Evolutionary conservation across 2,113 vertebrate species (phyloP).

Genomic region (Microtus pennsylvanicus): DNA sequence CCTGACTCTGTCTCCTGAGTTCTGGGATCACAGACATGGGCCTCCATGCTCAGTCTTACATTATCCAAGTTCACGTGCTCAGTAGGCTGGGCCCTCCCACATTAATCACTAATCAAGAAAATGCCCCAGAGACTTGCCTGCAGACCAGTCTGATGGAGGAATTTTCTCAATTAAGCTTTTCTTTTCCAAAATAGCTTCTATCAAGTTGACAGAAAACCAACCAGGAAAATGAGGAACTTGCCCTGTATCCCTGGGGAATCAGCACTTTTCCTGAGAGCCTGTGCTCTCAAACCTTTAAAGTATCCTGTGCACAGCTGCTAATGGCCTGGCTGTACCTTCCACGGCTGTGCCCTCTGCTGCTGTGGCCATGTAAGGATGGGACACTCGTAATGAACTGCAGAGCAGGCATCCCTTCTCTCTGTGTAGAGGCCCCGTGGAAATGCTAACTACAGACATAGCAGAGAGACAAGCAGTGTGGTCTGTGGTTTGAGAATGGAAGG

Average conservation of each 20-base stretch:
- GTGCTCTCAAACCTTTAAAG: background rate
- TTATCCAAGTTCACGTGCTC: background rate
- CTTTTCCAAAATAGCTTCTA: background rate
- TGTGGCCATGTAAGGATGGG: background rate
- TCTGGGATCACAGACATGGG: background rate
- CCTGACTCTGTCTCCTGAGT: background rate
- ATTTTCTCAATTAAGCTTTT: background rate
- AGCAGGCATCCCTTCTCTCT: background rate
- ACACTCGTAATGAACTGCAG: background rate
- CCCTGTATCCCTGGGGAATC: accelerated
- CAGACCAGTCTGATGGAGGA: background rate
- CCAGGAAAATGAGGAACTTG: background rate
- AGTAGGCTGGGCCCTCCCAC: background rate
- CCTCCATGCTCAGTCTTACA: background rate
- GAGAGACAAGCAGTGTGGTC: background rate
- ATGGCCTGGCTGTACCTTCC: background rate
- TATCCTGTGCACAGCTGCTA: background rate
- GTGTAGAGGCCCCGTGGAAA: background rate
- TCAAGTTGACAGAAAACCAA: background rate
- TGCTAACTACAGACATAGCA: background rate
- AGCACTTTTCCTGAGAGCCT: background rate
- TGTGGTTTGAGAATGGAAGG: background rate
- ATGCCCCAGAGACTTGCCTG: background rate
- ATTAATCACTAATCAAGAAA: background rate
- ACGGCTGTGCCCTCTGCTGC: background rate